Evolutionary conservation across 1,140 invertebrate species (phyloP), one percentile per base, ranked within the genome.

Genomic region (Caenorhabditis inopinata): DNA sequence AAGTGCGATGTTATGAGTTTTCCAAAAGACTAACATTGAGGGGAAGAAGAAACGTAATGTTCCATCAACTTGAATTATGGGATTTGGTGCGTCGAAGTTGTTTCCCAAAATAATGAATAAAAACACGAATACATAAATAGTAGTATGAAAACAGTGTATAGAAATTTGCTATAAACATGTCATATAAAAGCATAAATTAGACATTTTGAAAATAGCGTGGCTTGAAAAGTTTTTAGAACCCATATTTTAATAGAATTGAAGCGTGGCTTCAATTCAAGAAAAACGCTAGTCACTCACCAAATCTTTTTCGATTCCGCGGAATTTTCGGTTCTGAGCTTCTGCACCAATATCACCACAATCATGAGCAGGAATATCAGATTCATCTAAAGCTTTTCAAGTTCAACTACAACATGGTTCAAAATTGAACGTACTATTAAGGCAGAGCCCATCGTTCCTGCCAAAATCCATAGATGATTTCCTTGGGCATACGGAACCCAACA

Each of bases 401-500:
- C 12, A 16, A 48, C 1, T 27, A 6, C n/a, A n/a, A 0, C 48
- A 25, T 27, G 1, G 49, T n/a, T n/a, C 18, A 23, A 9, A 27
- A 18, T n/a, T 16, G 12, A 35, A 75, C 80, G 76, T 81, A 86
- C 84, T 48, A 86, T 68, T 12, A 87, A 75, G 1, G 86, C 87
- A 25, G 80, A 32, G 18, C 87, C 87, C 87, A 88, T 88, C n/a
- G 87, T 88, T 45, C 86, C 85, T 23, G 86, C 82, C 27, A 88
- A 74, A 80, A 88, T 88, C 87, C 87, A 88, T 11, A 88, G 46
- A 82, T 88, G 87, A 23, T 74, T 58, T n/a, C 87, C 87, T 68
- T 88, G 82, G 11, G 87, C 87, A 79, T 88, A 88, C 4, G 87
- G 87, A 18, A 88, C 32, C 87, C 87, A 88, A 75, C 87, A 88